Conservation (phyloP, 2,888 invertebrate genomes). For the Poecilus cupreus region DNA sequence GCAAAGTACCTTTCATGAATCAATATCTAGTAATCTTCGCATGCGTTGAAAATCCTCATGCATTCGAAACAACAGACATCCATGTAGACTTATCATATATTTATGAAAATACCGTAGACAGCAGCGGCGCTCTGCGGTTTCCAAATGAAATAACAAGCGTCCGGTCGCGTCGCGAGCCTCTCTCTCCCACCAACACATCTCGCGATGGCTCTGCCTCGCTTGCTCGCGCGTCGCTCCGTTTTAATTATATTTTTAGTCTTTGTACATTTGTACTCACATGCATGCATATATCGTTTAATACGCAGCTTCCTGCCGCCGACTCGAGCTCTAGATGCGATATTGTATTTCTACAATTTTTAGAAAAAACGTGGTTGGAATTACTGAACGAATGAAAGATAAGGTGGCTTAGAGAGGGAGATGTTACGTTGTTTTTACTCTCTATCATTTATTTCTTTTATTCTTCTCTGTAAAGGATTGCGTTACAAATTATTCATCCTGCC, state of each 20-base stretch:
- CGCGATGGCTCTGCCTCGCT: background rate
- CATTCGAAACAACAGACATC: background rate
- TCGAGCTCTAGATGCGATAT: conserved; percentile 41
- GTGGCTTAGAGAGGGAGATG: conserved; percentile 14
- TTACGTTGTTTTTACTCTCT: background rate
- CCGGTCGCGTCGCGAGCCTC: conserved; percentile 15
- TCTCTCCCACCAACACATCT: background rate
- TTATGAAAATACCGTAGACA: conserved; percentile 52
- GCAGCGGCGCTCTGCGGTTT: conserved; percentile 47
- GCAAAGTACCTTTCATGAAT: background rate
- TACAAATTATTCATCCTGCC: conserved; percentile 5
- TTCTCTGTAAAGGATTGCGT: background rate
- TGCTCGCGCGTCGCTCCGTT: conserved; percentile 39
- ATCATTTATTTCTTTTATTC: background rate
- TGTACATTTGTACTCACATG: conserved; percentile 46
- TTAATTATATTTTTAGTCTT: conserved; percentile 57
- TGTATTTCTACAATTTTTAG: conserved; percentile 55
- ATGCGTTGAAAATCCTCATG: background rate
- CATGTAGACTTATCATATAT: conserved; percentile 52
- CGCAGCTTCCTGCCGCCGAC: conserved; percentile 23
- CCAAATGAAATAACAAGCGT: conserved; percentile 56
- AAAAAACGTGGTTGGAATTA: conserved; percentile 51
- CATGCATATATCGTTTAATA: conserved; percentile 47
- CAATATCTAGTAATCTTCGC: background rate
- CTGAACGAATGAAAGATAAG: conserved; percentile 51